A percentile compares a stretch with the other conserved stretches of the same genome.
phyloP scores from a whole-genome alignment of 2,888 invertebrate genomes.

The Meta bourneti region DNA sequence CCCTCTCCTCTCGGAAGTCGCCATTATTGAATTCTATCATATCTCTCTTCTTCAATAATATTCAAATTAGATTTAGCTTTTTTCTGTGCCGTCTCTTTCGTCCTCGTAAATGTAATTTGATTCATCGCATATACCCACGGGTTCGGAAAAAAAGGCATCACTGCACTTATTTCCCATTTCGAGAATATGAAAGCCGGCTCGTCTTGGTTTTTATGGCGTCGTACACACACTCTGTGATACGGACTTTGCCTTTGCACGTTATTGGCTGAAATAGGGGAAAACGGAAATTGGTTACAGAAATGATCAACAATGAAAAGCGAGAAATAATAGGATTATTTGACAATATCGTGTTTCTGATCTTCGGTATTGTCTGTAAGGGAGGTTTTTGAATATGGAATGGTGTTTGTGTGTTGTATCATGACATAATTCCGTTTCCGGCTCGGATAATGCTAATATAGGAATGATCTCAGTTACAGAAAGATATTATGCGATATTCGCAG shows the following conservation, averaged over 20 bases:
- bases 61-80: conserved; percentile 60
- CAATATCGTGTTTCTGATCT: conserved; percentile 18
- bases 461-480: not conserved
- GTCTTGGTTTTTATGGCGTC: not conserved
- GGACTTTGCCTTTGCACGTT: not conserved
- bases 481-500: not conserved
- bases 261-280: conserved; percentile 31
- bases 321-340: conserved; percentile 45
- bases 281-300: conserved; percentile 32
- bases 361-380: not conserved
- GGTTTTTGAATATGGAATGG: not conserved
- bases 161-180: conserved; percentile 12
- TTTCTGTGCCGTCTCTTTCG: not conserved
- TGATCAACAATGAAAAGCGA: not conserved
- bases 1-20: conserved; percentile 25
- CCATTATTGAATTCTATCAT: conserved; percentile 57
- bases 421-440: not conserved
- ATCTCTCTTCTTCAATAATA: conserved; percentile 53
- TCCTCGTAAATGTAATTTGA: conserved; percentile 43
- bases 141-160: not conserved
- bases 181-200: conserved; percentile 4
- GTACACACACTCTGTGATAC: not conserved
- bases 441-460: not conserved
- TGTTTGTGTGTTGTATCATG: not conserved
- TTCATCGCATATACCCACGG: not conserved